These are phyloP conservation scores for Engystomops pustulosus DNA, from an alignment of 2,113 vertebrate species.

Conservation along the genomic window DNA sequence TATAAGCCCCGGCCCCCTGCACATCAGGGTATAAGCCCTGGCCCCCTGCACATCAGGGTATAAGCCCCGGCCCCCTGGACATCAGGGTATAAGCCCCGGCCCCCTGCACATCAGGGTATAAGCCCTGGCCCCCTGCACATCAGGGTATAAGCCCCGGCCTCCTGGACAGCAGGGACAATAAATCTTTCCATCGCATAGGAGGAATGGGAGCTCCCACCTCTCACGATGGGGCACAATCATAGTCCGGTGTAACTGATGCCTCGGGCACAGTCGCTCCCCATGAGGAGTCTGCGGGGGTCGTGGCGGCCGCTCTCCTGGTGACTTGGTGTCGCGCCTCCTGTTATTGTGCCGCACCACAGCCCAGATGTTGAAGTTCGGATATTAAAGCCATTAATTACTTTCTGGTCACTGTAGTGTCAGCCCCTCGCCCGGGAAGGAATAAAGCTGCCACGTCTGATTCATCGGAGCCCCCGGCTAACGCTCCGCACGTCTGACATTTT, in stretches of 20 bases:
- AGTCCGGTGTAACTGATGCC: too few relatives aligned
- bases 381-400: conserved; percentile 61
- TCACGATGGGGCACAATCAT: too few relatives aligned
- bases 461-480: conserved; percentile 50
- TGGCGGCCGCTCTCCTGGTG: background rate
- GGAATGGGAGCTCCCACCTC: too few relatives aligned
- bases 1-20: background rate
- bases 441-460: conserved; percentile 58
- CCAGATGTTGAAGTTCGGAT: conserved; percentile 53
- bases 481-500: conserved; percentile 59
- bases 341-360: conserved; percentile 10
- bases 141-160: too few relatives aligned
- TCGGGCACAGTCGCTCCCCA: too few relatives aligned
- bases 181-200: too few relatives aligned
- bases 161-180: too few relatives aligned
- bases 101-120: background rate
- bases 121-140: background rate
- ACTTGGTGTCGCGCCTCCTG: background rate
- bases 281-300: too few relatives aligned
- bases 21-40: background rate
- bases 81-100: background rate
- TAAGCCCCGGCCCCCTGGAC: background rate
- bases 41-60: too few relatives aligned
- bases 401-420: conserved; percentile 58
- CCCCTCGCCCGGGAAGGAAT: conserved; percentile 44